Evolutionary conservation across 2,797 vertebrate species (phyloP).

Genomic region (Phoeniculus purpureus): DNA sequence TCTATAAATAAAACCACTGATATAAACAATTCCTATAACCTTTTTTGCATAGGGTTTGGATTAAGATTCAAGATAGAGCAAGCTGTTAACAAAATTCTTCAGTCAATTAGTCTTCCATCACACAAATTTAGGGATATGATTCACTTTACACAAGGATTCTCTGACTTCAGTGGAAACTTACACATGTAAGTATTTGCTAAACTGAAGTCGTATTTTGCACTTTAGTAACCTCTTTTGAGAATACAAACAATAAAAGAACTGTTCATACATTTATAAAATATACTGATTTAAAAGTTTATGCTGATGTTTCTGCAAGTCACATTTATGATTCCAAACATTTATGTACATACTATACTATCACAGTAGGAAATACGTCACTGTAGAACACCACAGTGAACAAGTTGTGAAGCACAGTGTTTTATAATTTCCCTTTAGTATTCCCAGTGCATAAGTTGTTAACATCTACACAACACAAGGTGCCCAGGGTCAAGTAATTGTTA

Average conservation of each 20-base stretch:
- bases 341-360: constrained; percentile 70
- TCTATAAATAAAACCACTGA: constrained; percentile 72
- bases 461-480: constrained; percentile 35
- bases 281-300: constrained; percentile 69
- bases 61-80: constrained; percentile 64
- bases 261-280: constrained; percentile 76
- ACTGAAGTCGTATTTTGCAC: constrained; percentile 47
- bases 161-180: constrained; percentile 42
- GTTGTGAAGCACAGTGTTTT: constrained; percentile 78
- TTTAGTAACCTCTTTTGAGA: constrained; percentile 54
- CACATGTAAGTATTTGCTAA: constrained; percentile 34
- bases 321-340: constrained; percentile 70
- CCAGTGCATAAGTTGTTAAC: constrained; percentile 58
- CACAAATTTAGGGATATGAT: constrained; percentile 28
- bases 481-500: constrained; percentile 54
- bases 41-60: constrained; percentile 80
- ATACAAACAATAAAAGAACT: constrained; percentile 74
- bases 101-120: constrained; percentile 12
- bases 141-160: constrained; percentile 25
- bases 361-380: constrained; percentile 72
- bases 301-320: constrained; percentile 72
- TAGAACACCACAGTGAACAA: constrained; percentile 75
- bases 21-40: constrained; percentile 61
- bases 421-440: constrained; percentile 69
- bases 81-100: constrained; percentile 60